Base-by-base conservation (phyloP, 1,140 invertebrate genomes). In the Holotrichia oblita region DNA sequence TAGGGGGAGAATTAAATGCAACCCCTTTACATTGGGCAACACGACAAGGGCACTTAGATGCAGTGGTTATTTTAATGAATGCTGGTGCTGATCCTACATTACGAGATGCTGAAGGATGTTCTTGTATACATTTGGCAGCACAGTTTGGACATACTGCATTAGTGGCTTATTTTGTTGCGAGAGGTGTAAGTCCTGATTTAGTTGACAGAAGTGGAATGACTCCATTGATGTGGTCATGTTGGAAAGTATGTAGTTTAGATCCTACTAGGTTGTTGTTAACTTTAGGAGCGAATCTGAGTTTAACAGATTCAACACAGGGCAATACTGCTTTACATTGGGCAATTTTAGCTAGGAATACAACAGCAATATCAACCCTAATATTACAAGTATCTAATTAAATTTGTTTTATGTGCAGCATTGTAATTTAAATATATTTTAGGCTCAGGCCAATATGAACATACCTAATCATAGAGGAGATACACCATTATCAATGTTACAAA, bases 311-410 rank as follows among this genome's bases (percentile, higher is more conserved):
- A 77, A 90, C 93, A 73, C 94, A 98, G 87, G 94, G 96, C 77
- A 99, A 99, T 88, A 99, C 98, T 0, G 94, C 98, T 7, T 87
- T 99, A 44, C 98, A 99, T 90, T 99, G 96, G 96, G 98, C 98
- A 3, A 96, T 98, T 77, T 90, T 96, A 80, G 94, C 96, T 0
- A 93, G 96, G 80, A 99, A 99, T 89, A 91, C 94, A 79, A 94
- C 93, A 79, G 97, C 97, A 42, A 94, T 99, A 81, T 92, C 92
- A 42, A 94, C 96, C 9, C 87, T 99, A 78, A 89, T 98, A 40
- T 91, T 96, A 78, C 94, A 96, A 87, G 95, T 94, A 81, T 85
- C 84, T 73, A 24, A 42, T 22, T 44, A 73, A 76, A 17, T 64
- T 75, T 75, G 24, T 55, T 79, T 41, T 24, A 27, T n/a, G 73